Evolutionary conservation across 2,113 vertebrate species (phyloP).

Genomic region (Formicarius rufipectus): DNA sequence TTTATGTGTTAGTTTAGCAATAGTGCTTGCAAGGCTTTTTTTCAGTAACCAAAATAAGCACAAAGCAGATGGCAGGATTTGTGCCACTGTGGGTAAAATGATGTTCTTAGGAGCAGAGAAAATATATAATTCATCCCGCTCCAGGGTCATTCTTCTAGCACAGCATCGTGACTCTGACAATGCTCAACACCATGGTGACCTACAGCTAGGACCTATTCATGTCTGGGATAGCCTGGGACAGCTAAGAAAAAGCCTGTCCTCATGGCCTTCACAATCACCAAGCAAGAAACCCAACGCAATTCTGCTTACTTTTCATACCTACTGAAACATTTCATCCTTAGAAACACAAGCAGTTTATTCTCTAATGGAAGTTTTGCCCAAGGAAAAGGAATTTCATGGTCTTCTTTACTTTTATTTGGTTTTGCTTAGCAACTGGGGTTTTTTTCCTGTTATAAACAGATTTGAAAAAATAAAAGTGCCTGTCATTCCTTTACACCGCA

Average conservation of each 20-base stretch:
- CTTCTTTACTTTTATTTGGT: background rate
- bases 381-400: background rate
- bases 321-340: background rate
- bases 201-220: background rate
- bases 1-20: background rate
- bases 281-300: background rate
- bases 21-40: background rate
- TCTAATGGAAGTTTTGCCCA: background rate
- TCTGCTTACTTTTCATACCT: background rate
- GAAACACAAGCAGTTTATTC: background rate
- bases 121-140: fast-evolving
- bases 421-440: background rate
- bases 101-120: background rate
- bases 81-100: background rate
- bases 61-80: background rate
- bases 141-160: background rate
- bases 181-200: background rate
- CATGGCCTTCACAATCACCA: background rate
- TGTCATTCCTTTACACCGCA: background rate
- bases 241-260: background rate
- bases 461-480: background rate
- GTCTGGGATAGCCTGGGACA: background rate
- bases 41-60: background rate
- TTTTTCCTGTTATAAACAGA: background rate
- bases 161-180: background rate